Conservation (phyloP, 2,113 vertebrate species). For the Conger conger region DNA sequence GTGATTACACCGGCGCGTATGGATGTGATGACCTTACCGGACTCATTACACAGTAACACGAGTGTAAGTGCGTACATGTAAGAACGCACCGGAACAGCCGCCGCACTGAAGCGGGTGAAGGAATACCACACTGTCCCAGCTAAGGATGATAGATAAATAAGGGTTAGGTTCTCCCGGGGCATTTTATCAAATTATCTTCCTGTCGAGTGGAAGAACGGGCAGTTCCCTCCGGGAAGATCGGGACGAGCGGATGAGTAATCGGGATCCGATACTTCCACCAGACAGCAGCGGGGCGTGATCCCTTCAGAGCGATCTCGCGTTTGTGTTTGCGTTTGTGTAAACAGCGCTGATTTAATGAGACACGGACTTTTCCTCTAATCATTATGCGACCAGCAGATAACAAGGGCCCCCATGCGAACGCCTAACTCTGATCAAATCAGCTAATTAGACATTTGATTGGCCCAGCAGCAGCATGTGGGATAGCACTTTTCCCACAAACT, state of each 20-base stretch:
- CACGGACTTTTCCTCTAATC: conserved; percentile 10
- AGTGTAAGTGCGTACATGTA: no score
- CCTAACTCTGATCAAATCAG: conserved; percentile 7
- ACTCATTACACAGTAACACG: no score
- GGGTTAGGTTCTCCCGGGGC: not conserved
- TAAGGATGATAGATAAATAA: not conserved
- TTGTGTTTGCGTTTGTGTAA: conserved; percentile 6
- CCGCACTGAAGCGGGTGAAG: not conserved
- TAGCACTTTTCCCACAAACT: not conserved
- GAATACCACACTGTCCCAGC: not conserved
- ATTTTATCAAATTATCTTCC: not conserved
- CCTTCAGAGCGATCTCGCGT: not conserved
- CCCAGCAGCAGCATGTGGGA: not conserved
- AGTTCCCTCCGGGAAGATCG: not conserved
- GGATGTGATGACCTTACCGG: no score
- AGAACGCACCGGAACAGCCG: not conserved
- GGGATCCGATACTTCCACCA: not conserved
- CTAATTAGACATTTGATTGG: conserved; percentile 20
- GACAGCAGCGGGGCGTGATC: not conserved
- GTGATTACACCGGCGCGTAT: no score
- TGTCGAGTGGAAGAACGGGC: not conserved
- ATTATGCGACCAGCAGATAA: not conserved
- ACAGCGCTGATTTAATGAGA: conserved; percentile 5
- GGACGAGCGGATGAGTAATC: not conserved
- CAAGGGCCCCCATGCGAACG: not conserved